phyloP scores from a whole-genome alignment of 2,113 vertebrate species.

The Melanotaenia duboulayi region DNA sequence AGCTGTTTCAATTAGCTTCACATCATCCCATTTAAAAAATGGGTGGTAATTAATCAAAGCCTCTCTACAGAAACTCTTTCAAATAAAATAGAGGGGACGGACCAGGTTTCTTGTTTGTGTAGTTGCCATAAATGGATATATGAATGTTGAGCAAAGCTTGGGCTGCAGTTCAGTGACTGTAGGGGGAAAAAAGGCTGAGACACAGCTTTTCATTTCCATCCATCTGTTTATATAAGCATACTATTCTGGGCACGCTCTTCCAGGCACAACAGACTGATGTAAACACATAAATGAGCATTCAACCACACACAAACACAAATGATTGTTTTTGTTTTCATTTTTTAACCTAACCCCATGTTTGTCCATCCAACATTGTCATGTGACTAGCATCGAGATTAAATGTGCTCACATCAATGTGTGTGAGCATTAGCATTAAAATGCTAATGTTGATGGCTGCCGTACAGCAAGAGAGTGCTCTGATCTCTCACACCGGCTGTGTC shows the following conservation, averaged over 20 bases:
- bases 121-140: conserved; percentile 16
- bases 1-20: conserved; percentile 29
- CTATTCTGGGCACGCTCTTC: conserved; percentile 55
- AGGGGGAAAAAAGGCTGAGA: conserved; percentile 9
- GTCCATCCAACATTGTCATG: conserved; percentile 22
- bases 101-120: conserved; percentile 11
- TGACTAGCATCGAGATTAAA: conserved; percentile 33
- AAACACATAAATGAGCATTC: conserved; percentile 35
- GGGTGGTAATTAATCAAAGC: conserved; percentile 19
- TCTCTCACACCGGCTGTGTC: conserved; percentile 10
- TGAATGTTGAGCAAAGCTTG: conserved; percentile 40
- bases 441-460: conserved; percentile 45
- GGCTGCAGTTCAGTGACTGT: conserved; percentile 15
- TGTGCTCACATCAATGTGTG: conserved; percentile 18
- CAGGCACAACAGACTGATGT: conserved; percentile 42
- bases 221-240: conserved; percentile 61
- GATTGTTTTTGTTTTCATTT: neutral
- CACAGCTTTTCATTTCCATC: conserved; percentile 45
- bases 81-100: neutral
- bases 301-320: neutral
- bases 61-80: neutral
- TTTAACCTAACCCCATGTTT: conserved; percentile 32
- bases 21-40: conserved; percentile 28
- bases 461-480: conserved; percentile 28
- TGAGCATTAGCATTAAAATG: conserved; percentile 57